Evolutionary conservation across 1,140 invertebrate species (phyloP), one percentile per base, ranked within the genome.

Genomic region (Drosophila kanapiae): DNA sequence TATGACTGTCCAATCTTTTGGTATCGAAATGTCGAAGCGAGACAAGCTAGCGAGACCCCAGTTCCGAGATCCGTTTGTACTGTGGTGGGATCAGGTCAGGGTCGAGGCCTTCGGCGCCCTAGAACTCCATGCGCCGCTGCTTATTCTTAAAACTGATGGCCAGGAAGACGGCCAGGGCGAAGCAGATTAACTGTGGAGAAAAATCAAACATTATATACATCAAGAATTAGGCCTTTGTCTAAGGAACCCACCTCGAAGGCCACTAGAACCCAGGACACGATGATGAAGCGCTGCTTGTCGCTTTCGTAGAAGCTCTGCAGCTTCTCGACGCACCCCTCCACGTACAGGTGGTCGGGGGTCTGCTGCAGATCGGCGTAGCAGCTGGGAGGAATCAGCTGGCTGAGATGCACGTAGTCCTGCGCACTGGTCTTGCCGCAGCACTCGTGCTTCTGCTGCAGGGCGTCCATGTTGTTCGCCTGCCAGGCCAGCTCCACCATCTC

Each of bases 81-180:
- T 59, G 29, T 60, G 54, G 23, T 51, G 59, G 47, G 60, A 27
- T 59, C 27, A 38, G 38, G 63, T 42, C 29, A n/a, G 16, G 33
- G n/a, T 42, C 29, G 16, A 23, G 33, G n/a, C 16, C 18, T 16
- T 43, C 16, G 53, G 29, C 47, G 16, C 0, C 75, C 77, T 92
- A 92, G 72, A 92, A 92, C 63, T 92, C 84, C 91, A 92, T 71
- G 45, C 91, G 91, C 29, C 91, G 64, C 71, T 92, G 91, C 53
- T 92, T 92, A 57, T 92, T 92, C 37, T 83, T 85, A 81, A 92
- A 91, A 74, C 81, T 92, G 10, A 92, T 86, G 58, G 77, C 84
- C 62, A 92, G 61, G 49, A 83, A 80, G 7, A 90, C 68, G 40
- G 86, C 84, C 54, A 90, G 29, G 13, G 53, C 74, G 35, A 75